phyloP scores from a whole-genome alignment of 2,888 invertebrate genomes.

The Parnassius glacialis region DNA sequence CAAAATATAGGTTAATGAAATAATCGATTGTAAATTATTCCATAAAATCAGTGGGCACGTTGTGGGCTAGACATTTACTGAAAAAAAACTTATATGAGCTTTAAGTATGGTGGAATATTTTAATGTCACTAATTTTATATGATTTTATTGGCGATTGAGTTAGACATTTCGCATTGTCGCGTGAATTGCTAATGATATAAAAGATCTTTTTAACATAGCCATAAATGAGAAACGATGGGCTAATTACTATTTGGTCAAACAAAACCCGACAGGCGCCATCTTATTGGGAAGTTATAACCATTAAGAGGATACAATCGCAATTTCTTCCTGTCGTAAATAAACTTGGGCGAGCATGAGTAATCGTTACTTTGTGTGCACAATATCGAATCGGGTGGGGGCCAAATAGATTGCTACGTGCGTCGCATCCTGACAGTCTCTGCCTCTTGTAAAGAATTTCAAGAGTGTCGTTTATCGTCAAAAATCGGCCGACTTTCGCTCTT shows the following conservation, averaged over 20 bases:
- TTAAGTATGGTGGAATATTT: conserved; percentile 3
- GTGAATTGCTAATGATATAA: conserved; percentile 22
- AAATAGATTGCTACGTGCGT: conserved; percentile 74
- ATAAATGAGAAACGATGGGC: conserved; percentile 27
- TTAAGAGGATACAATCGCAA: conserved; percentile 75
- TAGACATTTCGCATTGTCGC: conserved; percentile 11
- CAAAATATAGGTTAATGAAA: no score
- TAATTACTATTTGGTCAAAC: conserved; percentile 34
- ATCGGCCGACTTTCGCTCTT: conserved; percentile 28
- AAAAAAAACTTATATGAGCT: background rate
- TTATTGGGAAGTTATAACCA: conserved; percentile 73
- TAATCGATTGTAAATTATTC: no score
- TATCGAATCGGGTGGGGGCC: conserved; percentile 65
- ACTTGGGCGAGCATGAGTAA: conserved; percentile 73
- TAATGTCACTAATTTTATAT: conserved; percentile 3
- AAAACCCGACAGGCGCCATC: conserved; percentile 41
- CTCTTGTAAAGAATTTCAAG: conserved; percentile 36
- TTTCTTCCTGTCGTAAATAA: conserved; percentile 79
- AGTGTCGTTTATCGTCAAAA: conserved; percentile 26
- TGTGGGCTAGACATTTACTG: no score
- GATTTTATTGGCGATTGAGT: conserved; percentile 15
- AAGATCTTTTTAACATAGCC: conserved; percentile 23
- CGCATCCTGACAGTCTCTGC: conserved; percentile 48
- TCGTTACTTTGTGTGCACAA: conserved; percentile 75
- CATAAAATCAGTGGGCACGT: no score